These are phyloP conservation scores for Ciconia maguari DNA, from an alignment of 2,113 vertebrate species.

Conservation along the genomic window DNA sequence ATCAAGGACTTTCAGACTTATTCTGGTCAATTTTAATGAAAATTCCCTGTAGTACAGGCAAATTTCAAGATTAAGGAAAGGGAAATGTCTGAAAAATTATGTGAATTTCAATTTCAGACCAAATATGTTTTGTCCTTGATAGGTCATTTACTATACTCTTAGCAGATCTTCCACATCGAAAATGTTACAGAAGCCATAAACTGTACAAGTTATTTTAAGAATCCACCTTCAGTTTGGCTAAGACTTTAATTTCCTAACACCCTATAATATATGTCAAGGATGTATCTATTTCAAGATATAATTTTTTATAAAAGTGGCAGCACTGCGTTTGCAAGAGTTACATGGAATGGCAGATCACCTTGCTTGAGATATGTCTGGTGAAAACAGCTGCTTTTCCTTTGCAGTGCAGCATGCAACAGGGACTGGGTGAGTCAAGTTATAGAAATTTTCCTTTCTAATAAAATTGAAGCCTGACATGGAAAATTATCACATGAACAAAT, in stretches of 20 bases:
- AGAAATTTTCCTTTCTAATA: slow-evolving; percentile 37
- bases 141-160: neutral
- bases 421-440: neutral
- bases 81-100: neutral
- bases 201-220: neutral
- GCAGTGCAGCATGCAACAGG: neutral
- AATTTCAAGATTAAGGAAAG: neutral
- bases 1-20: neutral
- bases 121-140: neutral
- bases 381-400: slow-evolving; percentile 15
- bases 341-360: neutral
- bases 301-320: neutral
- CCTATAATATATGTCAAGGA: neutral
- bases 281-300: neutral
- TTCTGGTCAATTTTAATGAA: neutral
- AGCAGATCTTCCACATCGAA: neutral
- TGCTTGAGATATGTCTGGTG: neutral
- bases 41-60: neutral
- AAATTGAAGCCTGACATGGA: slow-evolving; percentile 6
- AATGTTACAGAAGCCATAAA: neutral
- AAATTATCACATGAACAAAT: neutral
- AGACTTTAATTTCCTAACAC: neutral
- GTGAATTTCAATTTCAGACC: neutral
- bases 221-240: neutral
- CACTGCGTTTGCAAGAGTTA: neutral